These are phyloP conservation scores for Pseudococcus longispinus DNA, from an alignment of 2,888 invertebrate species.

Conservation along the genomic window DNA sequence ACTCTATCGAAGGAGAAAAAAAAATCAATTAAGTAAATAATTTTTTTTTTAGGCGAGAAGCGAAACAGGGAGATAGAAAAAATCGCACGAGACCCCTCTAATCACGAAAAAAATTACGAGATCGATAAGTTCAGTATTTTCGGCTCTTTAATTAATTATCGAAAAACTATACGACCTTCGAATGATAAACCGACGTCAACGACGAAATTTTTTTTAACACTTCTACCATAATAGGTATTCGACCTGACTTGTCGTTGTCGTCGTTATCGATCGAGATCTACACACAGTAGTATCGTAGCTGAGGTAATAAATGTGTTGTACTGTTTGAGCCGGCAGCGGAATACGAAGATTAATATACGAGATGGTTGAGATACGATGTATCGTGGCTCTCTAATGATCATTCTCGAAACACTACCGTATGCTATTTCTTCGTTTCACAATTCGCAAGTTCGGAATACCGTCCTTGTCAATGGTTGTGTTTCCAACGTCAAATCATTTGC, in stretches of 20 bases:
- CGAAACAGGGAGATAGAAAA: neutral
- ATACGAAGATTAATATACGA: neutral
- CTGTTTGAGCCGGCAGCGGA: neutral
- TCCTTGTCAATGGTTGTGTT: no score
- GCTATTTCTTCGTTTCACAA: no score
- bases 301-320: neutral
- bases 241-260: neutral
- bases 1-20: neutral
- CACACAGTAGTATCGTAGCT: neutral
- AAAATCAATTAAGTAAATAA: neutral
- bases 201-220: neutral
- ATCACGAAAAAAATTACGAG: neutral
- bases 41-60: neutral
- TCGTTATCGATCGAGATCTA: neutral
- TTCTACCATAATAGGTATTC: constrained; percentile 6
- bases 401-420: no score
- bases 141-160: neutral
- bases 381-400: no score
- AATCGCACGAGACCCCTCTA: neutral
- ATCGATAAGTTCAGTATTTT: neutral
- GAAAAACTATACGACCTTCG: constrained; percentile 1
- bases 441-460: no score
- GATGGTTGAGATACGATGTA: no score
- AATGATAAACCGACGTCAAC: constrained; percentile 1
- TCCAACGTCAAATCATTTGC: no score